These are phyloP conservation scores for Vipera latastei DNA, from an alignment of 2,797 vertebrate genomes.

Conservation along the genomic window DNA sequence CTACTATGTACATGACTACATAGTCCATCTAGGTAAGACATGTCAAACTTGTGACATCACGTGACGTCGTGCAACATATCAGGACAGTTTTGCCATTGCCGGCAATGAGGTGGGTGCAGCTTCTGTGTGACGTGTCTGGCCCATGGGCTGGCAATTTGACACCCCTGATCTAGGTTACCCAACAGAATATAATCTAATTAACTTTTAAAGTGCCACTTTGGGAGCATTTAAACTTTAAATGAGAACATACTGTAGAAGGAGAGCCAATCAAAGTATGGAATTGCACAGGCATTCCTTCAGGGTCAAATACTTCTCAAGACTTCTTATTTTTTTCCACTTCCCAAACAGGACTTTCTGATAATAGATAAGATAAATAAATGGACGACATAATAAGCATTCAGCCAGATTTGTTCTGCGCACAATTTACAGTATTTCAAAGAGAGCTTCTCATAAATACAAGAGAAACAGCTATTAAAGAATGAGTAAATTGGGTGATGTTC, in stretches of 20 bases:
- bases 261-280: neutral
- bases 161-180: neutral
- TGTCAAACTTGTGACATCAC: too few species aligned
- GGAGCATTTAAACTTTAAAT: neutral
- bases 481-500: neutral
- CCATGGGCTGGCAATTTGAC: too few species aligned
- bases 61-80: too few species aligned
- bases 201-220: neutral
- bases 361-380: neutral
- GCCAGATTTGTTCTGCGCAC: neutral
- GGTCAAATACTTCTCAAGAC: neutral
- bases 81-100: too few species aligned
- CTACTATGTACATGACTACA: neutral
- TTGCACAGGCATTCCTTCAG: neutral
- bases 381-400: neutral
- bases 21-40: neutral
- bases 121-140: too few species aligned
- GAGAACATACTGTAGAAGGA: neutral
- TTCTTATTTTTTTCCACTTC: neutral
- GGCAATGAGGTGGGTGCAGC: too few species aligned
- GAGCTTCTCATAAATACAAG: neutral
- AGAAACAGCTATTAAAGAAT: neutral
- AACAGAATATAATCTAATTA: neutral
- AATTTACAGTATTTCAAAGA: neutral
- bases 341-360: neutral